These are phyloP conservation scores for Idaea straminata DNA, from an alignment of 2,888 invertebrate species.

Conservation along the genomic window DNA sequence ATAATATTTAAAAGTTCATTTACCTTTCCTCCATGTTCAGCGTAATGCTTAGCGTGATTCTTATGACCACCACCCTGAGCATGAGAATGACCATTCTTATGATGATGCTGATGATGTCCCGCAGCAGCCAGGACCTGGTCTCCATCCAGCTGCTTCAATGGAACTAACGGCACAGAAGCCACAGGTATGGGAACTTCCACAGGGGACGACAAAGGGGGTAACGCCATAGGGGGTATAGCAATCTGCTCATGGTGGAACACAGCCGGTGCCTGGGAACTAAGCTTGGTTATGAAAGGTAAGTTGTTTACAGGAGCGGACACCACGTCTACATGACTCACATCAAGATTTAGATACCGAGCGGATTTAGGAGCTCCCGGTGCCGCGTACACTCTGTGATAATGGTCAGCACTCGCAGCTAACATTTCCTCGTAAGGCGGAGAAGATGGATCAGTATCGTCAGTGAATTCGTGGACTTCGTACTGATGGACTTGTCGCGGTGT, in stretches of 20 bases:
- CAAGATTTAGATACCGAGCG: constrained; percentile 26
- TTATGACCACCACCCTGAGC: constrained; percentile 77
- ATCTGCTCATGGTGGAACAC: constrained; percentile 26
- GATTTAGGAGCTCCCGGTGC: constrained; percentile 29
- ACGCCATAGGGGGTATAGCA: constrained; percentile 30
- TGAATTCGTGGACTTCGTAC: constrained; percentile 67
- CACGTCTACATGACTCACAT: constrained; percentile 24
- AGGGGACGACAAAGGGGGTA: constrained; percentile 16
- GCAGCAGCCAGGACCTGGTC: constrained; percentile 47
- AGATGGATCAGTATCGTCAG: constrained; percentile 47
- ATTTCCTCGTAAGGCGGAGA: constrained; percentile 67
- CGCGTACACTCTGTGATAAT: constrained; percentile 62
- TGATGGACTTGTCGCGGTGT: constrained; percentile 61
- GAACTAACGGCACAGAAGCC: constrained; percentile 35
- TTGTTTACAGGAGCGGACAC: constrained; percentile 9
- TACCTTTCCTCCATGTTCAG: constrained; percentile 78
- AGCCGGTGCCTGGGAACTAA: constrained; percentile 18
- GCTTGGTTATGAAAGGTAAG: constrained; percentile 13
- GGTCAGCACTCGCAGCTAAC: constrained; percentile 70
- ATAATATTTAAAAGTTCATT: constrained; percentile 15
- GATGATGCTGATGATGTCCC: constrained; percentile 48
- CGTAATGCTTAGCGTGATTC: constrained; percentile 74
- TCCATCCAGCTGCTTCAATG: constrained; percentile 39
- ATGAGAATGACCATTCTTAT: constrained; percentile 54
- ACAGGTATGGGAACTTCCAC: constrained; percentile 33